These are phyloP conservation scores for Theristus sp. DNA, from an alignment of 2,888 invertebrate genomes.

Conservation along the genomic window DNA sequence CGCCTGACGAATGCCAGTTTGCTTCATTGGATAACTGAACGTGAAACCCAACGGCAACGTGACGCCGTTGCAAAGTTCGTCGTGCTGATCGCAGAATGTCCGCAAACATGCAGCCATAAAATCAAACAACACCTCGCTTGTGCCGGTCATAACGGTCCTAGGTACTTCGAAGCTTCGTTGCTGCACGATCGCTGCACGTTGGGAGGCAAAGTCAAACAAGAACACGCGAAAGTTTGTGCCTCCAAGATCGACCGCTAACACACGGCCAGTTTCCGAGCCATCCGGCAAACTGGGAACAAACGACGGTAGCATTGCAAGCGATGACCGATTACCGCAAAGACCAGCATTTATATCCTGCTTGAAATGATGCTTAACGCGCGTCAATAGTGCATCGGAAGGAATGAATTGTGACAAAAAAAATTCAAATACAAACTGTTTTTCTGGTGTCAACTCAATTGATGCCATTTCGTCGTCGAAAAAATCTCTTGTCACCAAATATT, in stretches of 20 bases:
- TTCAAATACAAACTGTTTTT: no score
- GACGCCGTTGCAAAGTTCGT: background rate
- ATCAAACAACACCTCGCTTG: background rate
- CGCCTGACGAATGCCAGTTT: conserved; percentile 66
- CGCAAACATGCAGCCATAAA: background rate
- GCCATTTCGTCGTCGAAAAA: no score
- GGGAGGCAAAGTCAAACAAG: no score
- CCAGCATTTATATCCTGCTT: conserved; percentile 53
- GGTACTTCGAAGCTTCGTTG: background rate
- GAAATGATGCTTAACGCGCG: background rate
- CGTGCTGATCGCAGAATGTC: background rate
- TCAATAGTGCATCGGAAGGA: no score
- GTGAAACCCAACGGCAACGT: conserved; percentile 84
- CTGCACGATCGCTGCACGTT: background rate
- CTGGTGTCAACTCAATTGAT: no score
- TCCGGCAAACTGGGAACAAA: conserved; percentile 74
- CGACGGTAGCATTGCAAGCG: conserved; percentile 75
- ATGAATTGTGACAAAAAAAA: no score
- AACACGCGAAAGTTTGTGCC: no score
- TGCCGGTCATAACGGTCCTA: background rate
- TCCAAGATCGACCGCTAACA: no score
- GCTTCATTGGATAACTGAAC: conserved; percentile 76
- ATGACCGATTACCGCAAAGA: conserved; percentile 54
- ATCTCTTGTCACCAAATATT: no score
- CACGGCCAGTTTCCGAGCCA: background rate